Evolutionary conservation across 2,113 vertebrate species (phyloP), one percentile per base, ranked within the genome.

Genomic region (Miniopterus natalensis): DNA sequence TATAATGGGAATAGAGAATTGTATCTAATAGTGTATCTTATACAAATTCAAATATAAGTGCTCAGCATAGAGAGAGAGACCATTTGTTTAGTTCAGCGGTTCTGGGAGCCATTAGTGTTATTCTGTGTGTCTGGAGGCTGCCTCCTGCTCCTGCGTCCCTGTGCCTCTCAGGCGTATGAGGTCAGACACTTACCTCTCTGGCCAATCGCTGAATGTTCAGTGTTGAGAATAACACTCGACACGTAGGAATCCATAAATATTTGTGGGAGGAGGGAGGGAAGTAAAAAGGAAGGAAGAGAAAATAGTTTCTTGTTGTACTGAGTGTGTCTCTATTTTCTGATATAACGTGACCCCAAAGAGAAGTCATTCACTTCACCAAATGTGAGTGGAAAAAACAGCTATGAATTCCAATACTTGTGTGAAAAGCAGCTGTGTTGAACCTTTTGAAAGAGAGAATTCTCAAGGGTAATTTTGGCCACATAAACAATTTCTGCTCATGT

Each of bases 401-500:
- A 55, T 8, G 21, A 49, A 45, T 21, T 63, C 23, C 61, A 65
- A 25, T 53, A 80, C 21, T 84, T 36, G 29, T 23, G 11, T 71
- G 45, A 42, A 36, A 74, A 78, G 14, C n/a, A 40, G 12, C 3
- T 36, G 8, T 59, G 31, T 5, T 42, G 9, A 23, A 59, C 23
- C 68, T 94, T 88, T 59, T 53, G 25, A 90, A 57, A 83, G 65
- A 63, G 3, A 70, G 17, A 59, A 89, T 84, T 79, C 17, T 51
- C 12, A 47, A 11, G 10, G 10, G 15, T 59, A 11, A 53, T 92
- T 81, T 61, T 78, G 5, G 79, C 21, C 7, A 47, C 7, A 51
- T 31, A 65, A 4, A 79, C 8, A 31, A 63, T 45, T 90, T 73
- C 59, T 66, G 21, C 47, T 78, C n/a, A 61, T 4, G 11, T 42